A percentile compares a stretch with the other conserved stretches of the same genome.
Evolutionary conservation across 2,113 vertebrate species (phyloP).

Genomic region (Psilopsiagon aurifrons): DNA sequence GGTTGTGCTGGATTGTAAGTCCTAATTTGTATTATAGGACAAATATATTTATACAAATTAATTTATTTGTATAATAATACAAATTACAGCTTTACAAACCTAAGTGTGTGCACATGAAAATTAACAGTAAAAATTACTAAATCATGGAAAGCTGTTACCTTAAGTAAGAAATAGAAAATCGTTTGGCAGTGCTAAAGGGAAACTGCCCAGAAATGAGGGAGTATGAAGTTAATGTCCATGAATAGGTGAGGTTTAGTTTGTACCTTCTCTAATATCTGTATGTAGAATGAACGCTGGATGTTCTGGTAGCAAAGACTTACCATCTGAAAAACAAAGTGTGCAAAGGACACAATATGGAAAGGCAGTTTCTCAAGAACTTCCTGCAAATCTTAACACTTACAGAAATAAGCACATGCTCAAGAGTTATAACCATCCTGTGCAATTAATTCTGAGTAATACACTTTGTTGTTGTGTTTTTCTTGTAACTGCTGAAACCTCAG

Average conservation of each 20-base stretch:
- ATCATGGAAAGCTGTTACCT: not conserved
- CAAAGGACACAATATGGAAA: not conserved
- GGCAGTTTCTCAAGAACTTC: not conserved
- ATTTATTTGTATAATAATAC: not conserved
- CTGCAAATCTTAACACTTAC: not conserved
- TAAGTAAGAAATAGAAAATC: not conserved
- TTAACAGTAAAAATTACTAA: not conserved
- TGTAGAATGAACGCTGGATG: not conserved
- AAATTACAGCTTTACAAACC: not conserved
- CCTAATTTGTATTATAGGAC: not conserved
- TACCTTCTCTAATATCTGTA: not conserved
- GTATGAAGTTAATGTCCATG: rapidly evolving
- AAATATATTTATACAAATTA: too few species aligned
- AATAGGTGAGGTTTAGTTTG: not conserved
- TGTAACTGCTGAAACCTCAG: not conserved
- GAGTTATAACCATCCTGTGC: not conserved
- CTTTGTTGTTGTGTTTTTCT: not conserved
- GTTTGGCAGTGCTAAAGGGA: not conserved
- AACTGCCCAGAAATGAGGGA: not conserved
- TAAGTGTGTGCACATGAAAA: rapidly evolving
- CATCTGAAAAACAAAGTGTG: not conserved
- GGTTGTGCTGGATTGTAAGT: not conserved
- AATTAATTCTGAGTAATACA: not conserved
- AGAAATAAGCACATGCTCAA: not conserved
- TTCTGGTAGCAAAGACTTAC: not conserved